Percentiles rank a stretch among this genome's conserved stretches.
phyloP scores from a whole-genome alignment of 2,797 vertebrate species.

The Gymnoscopelus microlampas region DNA sequence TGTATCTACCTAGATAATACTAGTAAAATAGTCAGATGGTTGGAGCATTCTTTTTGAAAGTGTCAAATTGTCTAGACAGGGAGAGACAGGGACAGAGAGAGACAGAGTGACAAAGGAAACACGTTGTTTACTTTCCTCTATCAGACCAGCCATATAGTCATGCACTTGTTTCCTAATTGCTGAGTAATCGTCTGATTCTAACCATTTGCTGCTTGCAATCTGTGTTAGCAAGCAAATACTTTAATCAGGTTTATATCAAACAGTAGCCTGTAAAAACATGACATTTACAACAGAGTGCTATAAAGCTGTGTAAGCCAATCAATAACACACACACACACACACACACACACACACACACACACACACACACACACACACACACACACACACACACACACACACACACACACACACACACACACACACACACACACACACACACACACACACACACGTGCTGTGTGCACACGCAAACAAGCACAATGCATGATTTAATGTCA shows the following conservation, averaged over 20 bases:
- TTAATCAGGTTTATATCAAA: constrained; percentile 88
- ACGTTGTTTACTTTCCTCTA: constrained; percentile 71
- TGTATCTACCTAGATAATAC: too few species aligned
- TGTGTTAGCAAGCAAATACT: constrained; percentile 83
- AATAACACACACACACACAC: constrained; percentile 66
- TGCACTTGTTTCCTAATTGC: constrained; percentile 79
- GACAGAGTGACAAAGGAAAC: constrained; percentile 24
- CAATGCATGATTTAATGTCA: constrained; percentile 83
- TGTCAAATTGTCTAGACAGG: constrained; percentile 10
- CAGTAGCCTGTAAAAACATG: constrained; percentile 84
- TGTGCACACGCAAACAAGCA: constrained; percentile 63
- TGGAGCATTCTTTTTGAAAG: too few species aligned
- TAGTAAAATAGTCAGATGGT: too few species aligned
- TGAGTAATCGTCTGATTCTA: constrained; percentile 78
- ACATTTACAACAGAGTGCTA: constrained; percentile 84
- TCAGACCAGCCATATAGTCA: constrained; percentile 75
- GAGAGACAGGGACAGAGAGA: constrained; percentile 1
- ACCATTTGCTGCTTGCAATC: constrained; percentile 74
- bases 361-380: constrained; percentile 33
- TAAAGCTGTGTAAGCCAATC: constrained; percentile 86
- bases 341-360: constrained; percentile 11
- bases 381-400: constrained; percentile 59
- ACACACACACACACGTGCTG: constrained; percentile 9
- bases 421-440: background rate
- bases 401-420: constrained; percentile 39